These are phyloP conservation scores for Tragelaphus scriptus DNA, from an alignment of 2,113 vertebrate genomes.

Conservation along the genomic window DNA sequence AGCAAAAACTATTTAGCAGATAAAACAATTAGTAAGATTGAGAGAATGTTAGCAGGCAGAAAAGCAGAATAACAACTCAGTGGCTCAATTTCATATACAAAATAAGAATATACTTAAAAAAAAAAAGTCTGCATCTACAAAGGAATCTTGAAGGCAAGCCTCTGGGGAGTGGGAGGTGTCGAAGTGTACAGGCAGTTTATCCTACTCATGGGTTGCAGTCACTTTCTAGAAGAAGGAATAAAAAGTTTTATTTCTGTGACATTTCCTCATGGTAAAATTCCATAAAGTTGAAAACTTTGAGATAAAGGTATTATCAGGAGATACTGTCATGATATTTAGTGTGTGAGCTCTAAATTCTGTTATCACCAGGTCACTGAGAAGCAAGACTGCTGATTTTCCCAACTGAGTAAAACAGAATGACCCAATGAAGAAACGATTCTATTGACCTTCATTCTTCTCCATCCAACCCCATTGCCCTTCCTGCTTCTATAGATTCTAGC, in stretches of 20 bases:
- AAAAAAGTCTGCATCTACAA: not conserved
- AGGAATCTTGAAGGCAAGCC: not conserved
- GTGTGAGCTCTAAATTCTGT: conserved; percentile 28
- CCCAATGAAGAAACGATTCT: not conserved
- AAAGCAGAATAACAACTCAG: not conserved
- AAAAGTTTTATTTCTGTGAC: conserved; percentile 32
- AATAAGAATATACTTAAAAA: not conserved
- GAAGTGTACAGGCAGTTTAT: not conserved
- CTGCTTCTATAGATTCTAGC: not conserved
- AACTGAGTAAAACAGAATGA: conserved; percentile 15
- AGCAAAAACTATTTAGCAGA: not conserved
- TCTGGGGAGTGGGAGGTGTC: not conserved
- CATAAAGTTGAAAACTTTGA: conserved; percentile 50
- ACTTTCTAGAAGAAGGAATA: not conserved
- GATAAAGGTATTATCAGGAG: conserved; percentile 59
- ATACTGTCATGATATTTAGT: conserved; percentile 35
- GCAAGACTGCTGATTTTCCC: conserved; percentile 6
- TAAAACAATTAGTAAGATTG: not conserved
- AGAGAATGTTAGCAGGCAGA: not conserved
- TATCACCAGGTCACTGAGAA: conserved; percentile 37
- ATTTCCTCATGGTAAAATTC: conserved; percentile 47
- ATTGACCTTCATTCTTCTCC: conserved; percentile 18
- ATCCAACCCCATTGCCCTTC: not conserved
- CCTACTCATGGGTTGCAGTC: not conserved
- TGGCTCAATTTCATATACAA: not conserved